Evolutionary conservation across 2,797 vertebrate genomes (phyloP).

Genomic region (Hydrolagus colliei): DNA sequence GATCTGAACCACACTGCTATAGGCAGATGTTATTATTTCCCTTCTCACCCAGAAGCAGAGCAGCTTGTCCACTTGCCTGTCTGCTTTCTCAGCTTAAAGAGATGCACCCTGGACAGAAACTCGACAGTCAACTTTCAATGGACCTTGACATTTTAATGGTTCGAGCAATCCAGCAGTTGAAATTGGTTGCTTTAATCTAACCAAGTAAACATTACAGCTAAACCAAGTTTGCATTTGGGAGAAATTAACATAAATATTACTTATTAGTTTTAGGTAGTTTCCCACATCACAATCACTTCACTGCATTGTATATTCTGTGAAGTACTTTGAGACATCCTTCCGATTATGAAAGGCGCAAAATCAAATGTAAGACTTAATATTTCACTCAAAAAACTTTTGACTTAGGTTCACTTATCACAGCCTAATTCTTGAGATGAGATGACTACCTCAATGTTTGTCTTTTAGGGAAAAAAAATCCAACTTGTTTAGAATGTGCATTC

Average conservation of each 20-base stretch:
- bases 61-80: not conserved
- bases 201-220: not conserved
- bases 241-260: not conserved
- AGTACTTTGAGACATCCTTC: too few relatives aligned
- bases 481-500: not conserved
- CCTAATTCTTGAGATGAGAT: not conserved
- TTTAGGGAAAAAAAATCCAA: not conserved
- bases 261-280: too few relatives aligned
- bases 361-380: not conserved
- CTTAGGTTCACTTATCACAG: not conserved
- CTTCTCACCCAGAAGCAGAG: not conserved
- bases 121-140: not conserved
- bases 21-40: not conserved
- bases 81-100: not conserved
- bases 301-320: too few relatives aligned
- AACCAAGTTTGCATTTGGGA: not conserved
- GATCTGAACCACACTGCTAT: not conserved
- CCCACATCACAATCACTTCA: too few relatives aligned
- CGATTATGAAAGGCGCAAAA: too few relatives aligned
- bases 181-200: not conserved
- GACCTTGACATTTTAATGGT: not conserved
- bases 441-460: not conserved
- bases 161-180: not conserved
- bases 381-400: not conserved
- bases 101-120: not conserved